Conservation (phyloP, 92 coral and sea anemone species). For the Paragorgia papillata region DNA sequence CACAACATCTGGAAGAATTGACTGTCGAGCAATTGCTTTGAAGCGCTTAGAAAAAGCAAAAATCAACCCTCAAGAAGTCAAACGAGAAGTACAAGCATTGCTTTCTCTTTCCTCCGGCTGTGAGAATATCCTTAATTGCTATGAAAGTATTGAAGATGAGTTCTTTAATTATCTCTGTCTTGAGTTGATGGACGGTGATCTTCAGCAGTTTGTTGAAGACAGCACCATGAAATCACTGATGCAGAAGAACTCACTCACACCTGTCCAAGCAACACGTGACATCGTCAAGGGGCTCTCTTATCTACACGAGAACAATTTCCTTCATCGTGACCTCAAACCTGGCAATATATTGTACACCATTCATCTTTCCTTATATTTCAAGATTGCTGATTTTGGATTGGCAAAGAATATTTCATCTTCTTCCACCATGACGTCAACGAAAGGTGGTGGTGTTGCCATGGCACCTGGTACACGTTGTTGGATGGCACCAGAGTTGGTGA, state of each 20-base stretch:
- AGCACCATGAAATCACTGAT: slow-evolving; percentile 3
- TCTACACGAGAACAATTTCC: slow-evolving; percentile 52
- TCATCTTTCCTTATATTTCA: slow-evolving; percentile 46
- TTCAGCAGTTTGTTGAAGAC: slow-evolving; percentile 37
- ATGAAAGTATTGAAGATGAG: slow-evolving; percentile 31
- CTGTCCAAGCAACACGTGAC: slow-evolving; percentile 10
- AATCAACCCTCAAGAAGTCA: slow-evolving; percentile 31
- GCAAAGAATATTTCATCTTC: slow-evolving; percentile 49
- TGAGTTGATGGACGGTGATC: slow-evolving; percentile 74
- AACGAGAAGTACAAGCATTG: slow-evolving; percentile 60
- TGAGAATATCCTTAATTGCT: slow-evolving; percentile 54
- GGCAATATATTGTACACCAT: slow-evolving; percentile 69
- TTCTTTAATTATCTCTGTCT: slow-evolving; percentile 51
- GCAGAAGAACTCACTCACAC: slow-evolving; percentile 3
- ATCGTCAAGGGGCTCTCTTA: slow-evolving; percentile 57
- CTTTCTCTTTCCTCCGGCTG: slow-evolving; percentile 35
- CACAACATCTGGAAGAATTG: slow-evolving; percentile 15
- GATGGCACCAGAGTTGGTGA: slow-evolving; percentile 79
- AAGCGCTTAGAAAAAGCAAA: slow-evolving; percentile 52
- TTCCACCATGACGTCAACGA: slow-evolving; percentile 42
- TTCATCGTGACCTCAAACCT: slow-evolving; percentile 77
- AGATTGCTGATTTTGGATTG: slow-evolving; percentile 69
- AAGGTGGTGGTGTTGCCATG: slow-evolving; percentile 50
- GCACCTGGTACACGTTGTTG: slow-evolving; percentile 77
- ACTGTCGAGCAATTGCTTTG: slow-evolving; percentile 62